Percentiles rank a stretch among this genome's conserved stretches.
Evolutionary conservation across 2,888 invertebrate species (phyloP).

Genomic region (Nezara viridula): DNA sequence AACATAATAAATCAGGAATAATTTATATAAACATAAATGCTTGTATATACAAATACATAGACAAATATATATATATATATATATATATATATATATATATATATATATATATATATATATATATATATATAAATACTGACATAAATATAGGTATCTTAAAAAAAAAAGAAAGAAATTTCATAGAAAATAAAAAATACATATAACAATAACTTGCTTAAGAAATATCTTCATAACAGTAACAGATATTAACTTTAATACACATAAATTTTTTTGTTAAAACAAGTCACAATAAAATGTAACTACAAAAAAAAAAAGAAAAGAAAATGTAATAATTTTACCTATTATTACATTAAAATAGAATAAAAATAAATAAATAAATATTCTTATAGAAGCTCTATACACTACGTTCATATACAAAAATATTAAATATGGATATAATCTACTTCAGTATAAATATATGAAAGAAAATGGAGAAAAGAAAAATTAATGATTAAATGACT

Average conservation of each 20-base stretch:
- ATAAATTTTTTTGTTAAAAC: background rate
- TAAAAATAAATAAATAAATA: conserved; percentile 21
- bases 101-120: background rate
- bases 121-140: background rate
- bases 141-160: background rate
- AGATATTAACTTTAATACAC: background rate
- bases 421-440: conserved; percentile 10
- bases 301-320: background rate
- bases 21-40: background rate
- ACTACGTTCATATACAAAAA: conserved; percentile 22
- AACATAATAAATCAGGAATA: background rate
- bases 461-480: background rate
- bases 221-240: conserved; percentile 4
- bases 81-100: background rate
- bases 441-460: background rate
- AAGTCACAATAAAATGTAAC: background rate
- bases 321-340: background rate
- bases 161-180: background rate
- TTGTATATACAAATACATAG: background rate
- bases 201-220: background rate
- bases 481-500: background rate
- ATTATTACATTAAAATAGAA: background rate
- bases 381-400: background rate
- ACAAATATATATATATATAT: background rate
- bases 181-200: background rate